phyloP scores from a whole-genome alignment of 2,797 vertebrate species.

The Mallotus villosus region DNA sequence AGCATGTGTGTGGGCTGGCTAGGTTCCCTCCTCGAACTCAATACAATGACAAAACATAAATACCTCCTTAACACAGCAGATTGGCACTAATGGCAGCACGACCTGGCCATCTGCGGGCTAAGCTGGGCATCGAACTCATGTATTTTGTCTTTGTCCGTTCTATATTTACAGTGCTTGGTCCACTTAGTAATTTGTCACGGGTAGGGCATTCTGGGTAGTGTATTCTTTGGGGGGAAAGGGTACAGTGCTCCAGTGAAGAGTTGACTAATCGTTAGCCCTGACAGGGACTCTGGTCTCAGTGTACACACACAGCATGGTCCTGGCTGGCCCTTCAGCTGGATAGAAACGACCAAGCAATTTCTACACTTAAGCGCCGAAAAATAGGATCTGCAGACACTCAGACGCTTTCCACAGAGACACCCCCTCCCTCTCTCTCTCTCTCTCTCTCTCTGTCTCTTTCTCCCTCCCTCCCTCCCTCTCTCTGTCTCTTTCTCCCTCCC shows the following conservation, averaged over 20 bases:
- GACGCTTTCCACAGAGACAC: conserved; percentile 36
- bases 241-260: conserved; percentile 25
- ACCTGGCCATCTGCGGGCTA: conserved; percentile 66
- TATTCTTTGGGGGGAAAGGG: background rate
- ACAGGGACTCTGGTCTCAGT: background rate
- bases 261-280: background rate
- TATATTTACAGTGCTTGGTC: conserved; percentile 16
- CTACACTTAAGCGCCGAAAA: conserved; percentile 13
- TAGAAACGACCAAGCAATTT: conserved; percentile 31
- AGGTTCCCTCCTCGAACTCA: conserved; percentile 61
- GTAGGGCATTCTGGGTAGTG: background rate
- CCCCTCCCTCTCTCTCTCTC: conserved; percentile 9
- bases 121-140: conserved; percentile 57
- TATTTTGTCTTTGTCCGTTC: conserved; percentile 46
- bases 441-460: conserved; percentile 20
- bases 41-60: conserved; percentile 70
- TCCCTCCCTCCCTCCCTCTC: background rate
- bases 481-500: conserved; percentile 6
- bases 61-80: conserved; percentile 77
- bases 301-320: conserved; percentile 1
- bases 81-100: conserved; percentile 76
- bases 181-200: background rate
- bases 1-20: conserved; percentile 44
- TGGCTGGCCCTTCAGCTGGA: conserved; percentile 44
- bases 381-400: conserved; percentile 15